Evolutionary conservation across 2,113 vertebrate species (phyloP).

Genomic region (Hyaena hyaena): DNA sequence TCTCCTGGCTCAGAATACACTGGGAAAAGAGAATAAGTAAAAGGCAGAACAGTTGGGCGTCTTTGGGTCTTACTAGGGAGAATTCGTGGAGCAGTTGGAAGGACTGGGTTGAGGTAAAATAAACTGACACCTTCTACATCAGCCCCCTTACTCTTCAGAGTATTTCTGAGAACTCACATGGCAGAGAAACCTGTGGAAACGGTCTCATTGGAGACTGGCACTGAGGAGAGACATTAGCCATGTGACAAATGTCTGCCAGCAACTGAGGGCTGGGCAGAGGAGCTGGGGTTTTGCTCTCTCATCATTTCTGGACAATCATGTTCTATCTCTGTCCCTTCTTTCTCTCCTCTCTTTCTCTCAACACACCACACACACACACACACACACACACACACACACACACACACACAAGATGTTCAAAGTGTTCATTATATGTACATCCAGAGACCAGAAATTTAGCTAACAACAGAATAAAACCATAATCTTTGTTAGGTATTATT

Average conservation of each 20-base stretch:
- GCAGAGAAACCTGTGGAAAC: background rate
- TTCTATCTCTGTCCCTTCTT: background rate
- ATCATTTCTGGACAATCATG: background rate
- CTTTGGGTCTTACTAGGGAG: background rate
- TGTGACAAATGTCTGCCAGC: background rate
- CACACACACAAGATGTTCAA: background rate
- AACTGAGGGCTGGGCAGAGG: background rate
- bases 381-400: background rate
- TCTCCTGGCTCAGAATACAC: background rate
- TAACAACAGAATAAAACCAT: background rate
- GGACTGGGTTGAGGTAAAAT: background rate
- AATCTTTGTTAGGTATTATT: slow-evolving; percentile 19
- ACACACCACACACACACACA: background rate
- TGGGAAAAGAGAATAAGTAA: background rate
- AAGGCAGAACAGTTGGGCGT: background rate
- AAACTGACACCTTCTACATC: background rate
- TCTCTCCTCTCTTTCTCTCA: background rate
- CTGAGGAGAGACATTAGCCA: background rate
- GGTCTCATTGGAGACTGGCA: background rate
- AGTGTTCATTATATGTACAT: background rate
- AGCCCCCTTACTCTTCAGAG: background rate
- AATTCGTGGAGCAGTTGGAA: background rate
- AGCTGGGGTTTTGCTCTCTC: background rate
- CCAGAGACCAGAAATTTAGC: background rate
- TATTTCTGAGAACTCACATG: background rate